Conservation (phyloP, 64 coral and sea anemone genomes). For the Catalaphyllia jardinei region DNA sequence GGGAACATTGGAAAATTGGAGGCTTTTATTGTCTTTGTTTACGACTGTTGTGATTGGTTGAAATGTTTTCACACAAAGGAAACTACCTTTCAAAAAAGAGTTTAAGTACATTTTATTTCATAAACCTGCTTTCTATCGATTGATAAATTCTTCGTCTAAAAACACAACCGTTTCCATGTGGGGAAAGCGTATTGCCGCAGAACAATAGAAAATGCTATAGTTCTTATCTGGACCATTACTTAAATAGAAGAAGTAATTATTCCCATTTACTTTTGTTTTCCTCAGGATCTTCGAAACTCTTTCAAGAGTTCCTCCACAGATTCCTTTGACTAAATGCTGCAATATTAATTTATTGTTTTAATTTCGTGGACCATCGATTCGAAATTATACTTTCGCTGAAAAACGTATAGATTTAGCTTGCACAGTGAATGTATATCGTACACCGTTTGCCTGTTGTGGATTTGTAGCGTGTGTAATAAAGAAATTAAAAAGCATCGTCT, state of each 20-base stretch:
- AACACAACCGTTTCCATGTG: no score
- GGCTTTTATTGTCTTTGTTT: no score
- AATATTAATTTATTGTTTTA: neutral
- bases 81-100: no score
- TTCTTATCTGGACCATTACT: no score
- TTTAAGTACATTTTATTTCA: no score
- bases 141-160: no score
- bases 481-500: neutral
- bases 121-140: no score
- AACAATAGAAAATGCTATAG: no score
- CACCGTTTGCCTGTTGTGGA: neutral
- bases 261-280: neutral
- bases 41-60: no score
- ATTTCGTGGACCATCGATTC: neutral
- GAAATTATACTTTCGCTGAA: neutral
- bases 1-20: no score
- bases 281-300: conserved; percentile 40
- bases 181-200: no score
- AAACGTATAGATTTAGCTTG: neutral
- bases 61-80: no score
- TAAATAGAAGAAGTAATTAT: neutral
- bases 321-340: neutral
- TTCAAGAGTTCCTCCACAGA: conserved; percentile 18
- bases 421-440: neutral
- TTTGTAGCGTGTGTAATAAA: neutral